phyloP scores from a whole-genome alignment of 1,140 invertebrate species.

The Hylaeus volcanicus region DNA sequence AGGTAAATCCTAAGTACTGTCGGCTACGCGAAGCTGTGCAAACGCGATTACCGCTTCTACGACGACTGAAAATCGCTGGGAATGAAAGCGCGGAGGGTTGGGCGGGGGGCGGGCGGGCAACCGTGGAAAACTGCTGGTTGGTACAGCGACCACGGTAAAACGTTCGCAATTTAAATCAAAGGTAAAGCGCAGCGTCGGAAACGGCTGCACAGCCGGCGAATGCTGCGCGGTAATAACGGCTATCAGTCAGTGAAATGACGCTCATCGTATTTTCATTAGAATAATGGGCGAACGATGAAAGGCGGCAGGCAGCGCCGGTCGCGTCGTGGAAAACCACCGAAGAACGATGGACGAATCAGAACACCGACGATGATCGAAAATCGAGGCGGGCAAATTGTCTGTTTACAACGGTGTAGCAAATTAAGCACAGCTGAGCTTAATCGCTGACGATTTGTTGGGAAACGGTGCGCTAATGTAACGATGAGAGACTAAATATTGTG shows the following conservation, averaged over 20 bases:
- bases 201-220: slow-evolving; percentile 47
- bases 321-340: not conserved
- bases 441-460: too few relatives aligned
- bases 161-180: slow-evolving; percentile 68
- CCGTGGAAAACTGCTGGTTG: slow-evolving; percentile 22
- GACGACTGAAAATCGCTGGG: slow-evolving; percentile 53
- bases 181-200: slow-evolving; percentile 53
- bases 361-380: too few relatives aligned
- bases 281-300: slow-evolving; percentile 54
- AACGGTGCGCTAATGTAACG: too few relatives aligned
- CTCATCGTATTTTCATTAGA: slow-evolving; percentile 70
- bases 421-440: too few relatives aligned
- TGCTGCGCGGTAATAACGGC: slow-evolving; percentile 62
- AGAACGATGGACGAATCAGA: not conserved
- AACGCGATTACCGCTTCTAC: slow-evolving; percentile 51
- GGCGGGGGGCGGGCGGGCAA: not conserved
- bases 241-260: slow-evolving; percentile 66
- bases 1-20: slow-evolving; percentile 41
- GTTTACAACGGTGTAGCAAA: too few relatives aligned
- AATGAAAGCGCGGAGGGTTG: slow-evolving; percentile 22
- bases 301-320: slow-evolving; percentile 6
- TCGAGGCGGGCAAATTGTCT: too few relatives aligned
- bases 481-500: too few relatives aligned
- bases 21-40: slow-evolving; percentile 44
- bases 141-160: slow-evolving; percentile 44